phyloP scores from a whole-genome alignment of 1,140 invertebrate species.

The Euura saliciscinereae region DNA sequence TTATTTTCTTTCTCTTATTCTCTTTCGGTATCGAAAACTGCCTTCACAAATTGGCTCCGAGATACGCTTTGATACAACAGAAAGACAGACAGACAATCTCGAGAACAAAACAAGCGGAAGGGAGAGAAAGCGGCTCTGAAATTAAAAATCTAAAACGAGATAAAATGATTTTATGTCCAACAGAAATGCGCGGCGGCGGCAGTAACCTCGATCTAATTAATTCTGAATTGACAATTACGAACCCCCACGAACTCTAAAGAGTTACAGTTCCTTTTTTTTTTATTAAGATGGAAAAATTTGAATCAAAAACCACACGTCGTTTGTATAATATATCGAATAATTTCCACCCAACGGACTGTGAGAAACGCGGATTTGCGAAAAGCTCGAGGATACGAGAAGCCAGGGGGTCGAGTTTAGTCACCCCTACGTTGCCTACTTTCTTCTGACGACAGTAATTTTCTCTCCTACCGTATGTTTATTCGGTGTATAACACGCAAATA shows the following conservation, averaged over 20 bases:
- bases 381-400: too few species aligned
- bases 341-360: too few species aligned
- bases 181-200: not conserved
- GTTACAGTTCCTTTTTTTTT: not conserved
- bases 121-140: not conserved
- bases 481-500: constrained; percentile 7
- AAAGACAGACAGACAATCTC: not conserved
- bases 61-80: not conserved
- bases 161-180: not conserved
- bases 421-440: not conserved
- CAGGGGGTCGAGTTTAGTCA: not conserved
- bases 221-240: not conserved
- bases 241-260: too few species aligned
- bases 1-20: too few species aligned
- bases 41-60: not conserved
- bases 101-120: not conserved
- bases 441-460: constrained; percentile 1
- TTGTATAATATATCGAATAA: too few species aligned
- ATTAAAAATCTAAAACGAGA: not conserved
- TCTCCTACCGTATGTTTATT: not conserved
- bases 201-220: not conserved
- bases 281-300: too few species aligned
- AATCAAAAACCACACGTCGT: too few species aligned
- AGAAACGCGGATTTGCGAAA: too few species aligned
- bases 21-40: not conserved